These are phyloP conservation scores for Drosophila novamexicana DNA, from an alignment of 1,140 invertebrate genomes.

Conservation along the genomic window DNA sequence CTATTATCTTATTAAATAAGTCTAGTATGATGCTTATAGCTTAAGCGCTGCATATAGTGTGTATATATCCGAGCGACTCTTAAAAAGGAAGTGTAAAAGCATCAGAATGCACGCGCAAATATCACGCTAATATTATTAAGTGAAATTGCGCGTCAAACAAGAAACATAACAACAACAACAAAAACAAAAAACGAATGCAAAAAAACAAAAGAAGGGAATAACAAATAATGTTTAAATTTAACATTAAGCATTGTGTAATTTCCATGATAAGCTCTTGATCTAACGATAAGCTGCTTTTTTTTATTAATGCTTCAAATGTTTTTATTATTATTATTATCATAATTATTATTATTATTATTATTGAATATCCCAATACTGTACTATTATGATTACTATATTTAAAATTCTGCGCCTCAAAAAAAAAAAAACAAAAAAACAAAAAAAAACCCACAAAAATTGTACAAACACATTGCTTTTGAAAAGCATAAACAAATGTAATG, in stretches of 20 bases:
- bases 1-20: slow-evolving; percentile 33
- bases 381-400: slow-evolving; percentile 50
- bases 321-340: slow-evolving; percentile 44
- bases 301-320: slow-evolving; percentile 53
- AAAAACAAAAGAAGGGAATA: slow-evolving; percentile 19
- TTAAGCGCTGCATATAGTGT: slow-evolving; percentile 21
- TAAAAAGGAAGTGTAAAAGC: slow-evolving; percentile 16
- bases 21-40: slow-evolving; percentile 34
- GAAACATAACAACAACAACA: slow-evolving; percentile 2
- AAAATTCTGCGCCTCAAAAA: slow-evolving; percentile 32
- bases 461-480: slow-evolving; percentile 43
- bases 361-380: slow-evolving; percentile 43
- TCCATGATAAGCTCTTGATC: slow-evolving; percentile 35
- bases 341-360: slow-evolving; percentile 17
- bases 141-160: slow-evolving; percentile 37
- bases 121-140: slow-evolving; percentile 69
- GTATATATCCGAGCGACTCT: too few species aligned
- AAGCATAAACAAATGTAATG: slow-evolving; percentile 33
- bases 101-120: slow-evolving; percentile 36
- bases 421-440: slow-evolving; percentile 22
- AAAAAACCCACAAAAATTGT: slow-evolving; percentile 36
- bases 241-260: slow-evolving; percentile 39
- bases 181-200: not conserved
- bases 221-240: slow-evolving; percentile 25
- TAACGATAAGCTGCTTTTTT: slow-evolving; percentile 42